Base-by-base conservation (phyloP, 1,140 invertebrate genomes). In the Trachelipus rathkii region DNA sequence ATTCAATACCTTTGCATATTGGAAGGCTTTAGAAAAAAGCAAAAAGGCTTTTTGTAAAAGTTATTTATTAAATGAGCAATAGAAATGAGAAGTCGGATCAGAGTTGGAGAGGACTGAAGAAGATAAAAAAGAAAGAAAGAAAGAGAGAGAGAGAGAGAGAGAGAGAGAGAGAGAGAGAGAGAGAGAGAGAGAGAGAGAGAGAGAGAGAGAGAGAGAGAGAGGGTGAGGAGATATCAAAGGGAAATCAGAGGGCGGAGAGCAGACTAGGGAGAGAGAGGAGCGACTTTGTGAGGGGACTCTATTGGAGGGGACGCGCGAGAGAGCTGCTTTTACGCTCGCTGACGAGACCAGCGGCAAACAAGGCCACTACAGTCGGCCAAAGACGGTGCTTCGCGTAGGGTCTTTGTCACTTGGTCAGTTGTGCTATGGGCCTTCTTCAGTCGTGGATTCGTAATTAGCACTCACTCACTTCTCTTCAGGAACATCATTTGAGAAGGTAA, bases 11-110 rank as follows among this genome's bases (percentile, higher is more conserved):
- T n/a, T 33, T 33, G 33, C 33, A 33, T 33, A 33, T 33, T 33
- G 33, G 33, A 33, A 33, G 33, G 33, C 33, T 33, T 33, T 33
- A 60, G 50, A 60, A 19, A 60, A 19, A 60, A 13, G 50, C 11
- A 15, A 19, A 19, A 60, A 60, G 50, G 19, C 50, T 60, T 33
- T 33, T 33, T 19, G 50, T 19, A 60, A 60, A 60, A 60, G 50
- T 60, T 60, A 60, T 60, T 60, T 19, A 60, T 60, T 60, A 60
- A 60, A 60, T 60, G 50, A 60, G 50, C 50, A 60, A 60, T 60
- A 60, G 11, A 60, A 60, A 60, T 60, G 50, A 60, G 50, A 60
- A 60, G 50, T 60, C 50, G 50, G 50, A 2, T 60, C 50, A 19
- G 50, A 60, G 50, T 60, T 60, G 8, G 50, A 50, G 46, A n/a